phyloP scores from a whole-genome alignment of 92 coral and sea anemone genomes.

The Nematostella vectensis region DNA sequence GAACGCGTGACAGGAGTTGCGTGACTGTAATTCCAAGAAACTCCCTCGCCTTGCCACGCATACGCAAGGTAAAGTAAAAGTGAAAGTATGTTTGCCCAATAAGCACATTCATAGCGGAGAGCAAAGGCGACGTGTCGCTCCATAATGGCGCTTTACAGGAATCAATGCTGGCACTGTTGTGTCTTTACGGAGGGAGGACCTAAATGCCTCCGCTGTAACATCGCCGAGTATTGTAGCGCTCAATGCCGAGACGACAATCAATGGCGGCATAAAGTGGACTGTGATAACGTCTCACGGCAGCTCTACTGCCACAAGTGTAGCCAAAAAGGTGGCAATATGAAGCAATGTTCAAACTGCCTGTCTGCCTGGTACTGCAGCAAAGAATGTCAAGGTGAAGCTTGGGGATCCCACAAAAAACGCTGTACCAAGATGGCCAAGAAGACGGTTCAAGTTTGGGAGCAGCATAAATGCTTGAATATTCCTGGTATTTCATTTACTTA shows the following conservation, averaged over 20 bases:
- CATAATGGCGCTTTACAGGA: too few species aligned
- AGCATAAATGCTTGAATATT: neutral
- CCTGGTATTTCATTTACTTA: too few species aligned
- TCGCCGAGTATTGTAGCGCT: slow-evolving; percentile 43
- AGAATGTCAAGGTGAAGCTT: slow-evolving; percentile 14
- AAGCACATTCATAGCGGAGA: too few species aligned
- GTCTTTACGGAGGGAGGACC: slow-evolving; percentile 8
- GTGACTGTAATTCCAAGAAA: too few species aligned
- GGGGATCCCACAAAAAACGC: slow-evolving; percentile 20
- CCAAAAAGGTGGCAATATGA: slow-evolving; percentile 8
- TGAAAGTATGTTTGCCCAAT: too few species aligned
- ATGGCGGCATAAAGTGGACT: slow-evolving; percentile 34
- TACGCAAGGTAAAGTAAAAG: too few species aligned
- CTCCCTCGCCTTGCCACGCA: too few species aligned
- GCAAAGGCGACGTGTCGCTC: too few species aligned
- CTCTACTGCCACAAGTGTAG: slow-evolving; percentile 22
- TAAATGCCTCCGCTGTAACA: slow-evolving; percentile 42
- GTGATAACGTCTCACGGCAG: slow-evolving; percentile 21
- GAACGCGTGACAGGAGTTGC: too few species aligned
- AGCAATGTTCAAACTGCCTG: slow-evolving; percentile 16
- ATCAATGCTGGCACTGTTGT: slow-evolving; percentile 37
- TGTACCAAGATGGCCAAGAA: slow-evolving; percentile 4
- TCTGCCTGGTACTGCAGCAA: slow-evolving; percentile 18
- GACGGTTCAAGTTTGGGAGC: neutral
- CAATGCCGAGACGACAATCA: slow-evolving; percentile 45